Evolutionary conservation across 2,113 vertebrate species (phyloP).

Genomic region (Silurus asotus): DNA sequence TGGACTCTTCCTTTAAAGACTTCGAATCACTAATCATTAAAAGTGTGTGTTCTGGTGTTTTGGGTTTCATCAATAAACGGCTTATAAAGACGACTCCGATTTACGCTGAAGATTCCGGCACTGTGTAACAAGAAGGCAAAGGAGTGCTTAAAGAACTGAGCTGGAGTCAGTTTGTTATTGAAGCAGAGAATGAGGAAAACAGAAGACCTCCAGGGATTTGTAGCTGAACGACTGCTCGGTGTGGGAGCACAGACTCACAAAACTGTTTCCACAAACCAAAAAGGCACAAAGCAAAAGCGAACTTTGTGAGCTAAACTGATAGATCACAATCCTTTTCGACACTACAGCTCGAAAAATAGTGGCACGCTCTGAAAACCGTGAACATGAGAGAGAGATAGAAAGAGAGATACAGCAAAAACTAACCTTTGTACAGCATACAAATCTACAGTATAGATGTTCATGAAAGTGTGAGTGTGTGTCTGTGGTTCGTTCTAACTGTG

Average conservation of each 20-base stretch:
- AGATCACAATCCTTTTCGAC: not conserved
- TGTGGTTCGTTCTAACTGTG: slow-evolving; percentile 52
- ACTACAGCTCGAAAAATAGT: slow-evolving; percentile 34
- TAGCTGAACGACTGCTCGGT: not conserved
- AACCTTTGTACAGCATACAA: slow-evolving; percentile 49
- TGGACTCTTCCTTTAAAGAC: not conserved
- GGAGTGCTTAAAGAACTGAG: slow-evolving; percentile 26
- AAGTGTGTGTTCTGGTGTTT: slow-evolving; percentile 21
- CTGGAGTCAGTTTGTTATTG: slow-evolving; percentile 51
- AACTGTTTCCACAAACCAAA: slow-evolving; percentile 49
- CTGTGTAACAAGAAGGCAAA: slow-evolving; percentile 40
- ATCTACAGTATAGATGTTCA: slow-evolving; percentile 47
- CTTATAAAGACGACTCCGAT: slow-evolving; percentile 47
- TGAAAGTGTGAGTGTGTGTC: slow-evolving; percentile 16
- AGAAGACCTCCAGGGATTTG: slow-evolving; percentile 2
- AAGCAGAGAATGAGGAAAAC: slow-evolving; percentile 36
- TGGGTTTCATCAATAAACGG: slow-evolving; percentile 35
- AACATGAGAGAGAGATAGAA: not conserved
- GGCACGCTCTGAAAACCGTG: slow-evolving; percentile 12
- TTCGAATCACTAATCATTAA: slow-evolving; percentile 39
- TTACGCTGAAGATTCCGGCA: slow-evolving; percentile 42
- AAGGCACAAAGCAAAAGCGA: slow-evolving; percentile 66
- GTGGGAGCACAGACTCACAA: not conserved
- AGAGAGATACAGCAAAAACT: slow-evolving; percentile 40
- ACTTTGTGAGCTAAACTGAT: not conserved